Conservation (phyloP, 2,888 invertebrate genomes). For the Iphiclides podalirius region DNA sequence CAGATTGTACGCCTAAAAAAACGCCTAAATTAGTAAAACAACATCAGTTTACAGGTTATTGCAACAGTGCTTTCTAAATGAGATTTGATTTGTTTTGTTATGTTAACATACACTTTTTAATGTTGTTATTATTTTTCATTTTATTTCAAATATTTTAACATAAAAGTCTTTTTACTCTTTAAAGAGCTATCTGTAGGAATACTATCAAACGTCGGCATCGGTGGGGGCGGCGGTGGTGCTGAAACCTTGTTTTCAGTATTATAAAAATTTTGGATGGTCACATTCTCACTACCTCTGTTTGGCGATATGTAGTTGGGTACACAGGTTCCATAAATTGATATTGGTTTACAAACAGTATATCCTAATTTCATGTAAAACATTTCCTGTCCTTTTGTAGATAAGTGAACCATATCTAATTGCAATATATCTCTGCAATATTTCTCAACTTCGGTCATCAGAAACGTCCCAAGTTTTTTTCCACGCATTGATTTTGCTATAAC, state of each 20-base stretch:
- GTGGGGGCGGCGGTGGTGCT: slow-evolving; percentile 48
- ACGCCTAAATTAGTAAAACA: too few relatives aligned
- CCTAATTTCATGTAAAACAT: slow-evolving; percentile 87
- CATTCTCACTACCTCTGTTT: slow-evolving; percentile 33
- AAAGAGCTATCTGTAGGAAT: slow-evolving; percentile 38
- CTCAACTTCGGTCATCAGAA: slow-evolving; percentile 87
- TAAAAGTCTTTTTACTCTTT: slow-evolving; percentile 60
- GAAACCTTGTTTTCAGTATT: slow-evolving; percentile 14
- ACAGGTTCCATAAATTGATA: slow-evolving; percentile 83
- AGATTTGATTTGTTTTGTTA: too few relatives aligned
- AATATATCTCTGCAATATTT: slow-evolving; percentile 84
- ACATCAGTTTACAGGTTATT: too few relatives aligned
- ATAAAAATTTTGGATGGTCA: slow-evolving; percentile 33
- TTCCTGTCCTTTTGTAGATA: slow-evolving; percentile 87
- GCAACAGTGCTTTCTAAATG: too few relatives aligned
- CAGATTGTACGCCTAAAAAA: too few relatives aligned
- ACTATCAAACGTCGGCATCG: slow-evolving; percentile 51
- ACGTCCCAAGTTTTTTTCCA: slow-evolving; percentile 88
- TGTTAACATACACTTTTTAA: too few relatives aligned
- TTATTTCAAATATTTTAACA: slow-evolving; percentile 55
- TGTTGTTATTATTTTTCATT: neutral
- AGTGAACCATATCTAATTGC: slow-evolving; percentile 82
- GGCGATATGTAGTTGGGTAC: slow-evolving; percentile 34
- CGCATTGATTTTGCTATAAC: slow-evolving; percentile 86
- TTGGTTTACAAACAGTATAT: slow-evolving; percentile 83